Evolutionary conservation across 2,113 vertebrate species (phyloP), one percentile per base, ranked within the genome.

Genomic region (Cathartes aura): DNA sequence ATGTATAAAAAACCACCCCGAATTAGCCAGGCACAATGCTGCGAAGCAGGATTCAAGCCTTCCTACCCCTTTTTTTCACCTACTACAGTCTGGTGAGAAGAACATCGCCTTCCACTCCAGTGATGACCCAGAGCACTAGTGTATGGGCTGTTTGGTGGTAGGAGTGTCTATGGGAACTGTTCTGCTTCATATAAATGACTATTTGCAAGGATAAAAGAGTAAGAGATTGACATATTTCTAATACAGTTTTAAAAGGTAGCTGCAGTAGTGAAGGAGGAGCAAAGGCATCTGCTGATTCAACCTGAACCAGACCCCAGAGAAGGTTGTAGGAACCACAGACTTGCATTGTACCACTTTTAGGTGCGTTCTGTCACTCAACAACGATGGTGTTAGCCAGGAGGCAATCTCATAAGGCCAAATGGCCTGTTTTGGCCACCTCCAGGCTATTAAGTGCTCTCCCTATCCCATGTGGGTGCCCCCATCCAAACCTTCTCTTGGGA

Each of bases 341-440:
- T 19, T 27, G 15, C 4, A 8, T 13, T 73, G 30, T 13, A 32
- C 12, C 34, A 8, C 34, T 30, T 56, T 19, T 9, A 5, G 40
- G 20, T 53, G 36, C 38, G 7, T 48, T 70, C 9, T 34, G 14
- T 12, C 34, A 21, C 56, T 40, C 23, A 70, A 34, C 4, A 50
- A 5, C 0, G 1, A 14, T 14, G 24, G 6, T 40, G 17, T 14
- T 30, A 71, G 29, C 38, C 62, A 75, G 29, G 32, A 48, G 43
- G 9, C 30, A 42, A n/a, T 27, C 43, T 80, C 47, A 63, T 7
- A 30, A 45, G 9, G 36, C 23, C 40, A 23, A 17, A 34, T 18
- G 30, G 11, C 32, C 15, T 64, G 3, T 22, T 64, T 12, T 21
- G 63, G 21, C 6, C 36, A 55, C 18, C 38, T 63, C 52, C 27